These are phyloP conservation scores for Chionodraco myersi DNA, from an alignment of 2,113 vertebrate species.

Conservation along the genomic window DNA sequence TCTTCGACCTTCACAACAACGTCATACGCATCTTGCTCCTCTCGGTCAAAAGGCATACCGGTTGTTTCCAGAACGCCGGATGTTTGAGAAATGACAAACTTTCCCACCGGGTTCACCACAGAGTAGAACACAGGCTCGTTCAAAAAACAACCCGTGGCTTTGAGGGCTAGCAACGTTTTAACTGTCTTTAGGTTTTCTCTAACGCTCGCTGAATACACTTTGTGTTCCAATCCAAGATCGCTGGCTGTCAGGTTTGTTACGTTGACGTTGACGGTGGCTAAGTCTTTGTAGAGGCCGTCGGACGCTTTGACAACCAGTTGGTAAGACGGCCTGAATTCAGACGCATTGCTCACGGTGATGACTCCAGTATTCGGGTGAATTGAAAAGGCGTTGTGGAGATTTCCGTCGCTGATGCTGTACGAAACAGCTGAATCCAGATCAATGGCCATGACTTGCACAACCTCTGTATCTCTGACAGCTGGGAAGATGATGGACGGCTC, in stretches of 20 bases:
- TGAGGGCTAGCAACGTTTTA: slow-evolving; percentile 85
- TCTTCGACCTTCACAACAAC: slow-evolving; percentile 91
- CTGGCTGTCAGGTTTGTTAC: slow-evolving; percentile 79
- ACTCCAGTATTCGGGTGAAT: slow-evolving; percentile 86
- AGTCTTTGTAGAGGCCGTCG: slow-evolving; percentile 89
- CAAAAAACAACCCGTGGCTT: slow-evolving; percentile 85
- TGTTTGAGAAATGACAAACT: slow-evolving; percentile 86
- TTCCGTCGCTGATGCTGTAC: slow-evolving; percentile 89
- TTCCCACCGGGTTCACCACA: slow-evolving; percentile 86
- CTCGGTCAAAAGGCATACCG: slow-evolving; percentile 89
- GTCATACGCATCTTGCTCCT: slow-evolving; percentile 85
- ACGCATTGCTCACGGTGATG: slow-evolving; percentile 85
- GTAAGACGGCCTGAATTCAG: slow-evolving; percentile 76
- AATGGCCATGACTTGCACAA: slow-evolving; percentile 85
- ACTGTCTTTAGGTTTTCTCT: slow-evolving; percentile 85
- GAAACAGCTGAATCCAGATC: slow-evolving; percentile 91
- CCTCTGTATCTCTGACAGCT: slow-evolving; percentile 85
- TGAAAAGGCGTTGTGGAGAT: slow-evolving; percentile 83
- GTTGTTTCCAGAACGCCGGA: slow-evolving; percentile 92
- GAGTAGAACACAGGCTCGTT: slow-evolving; percentile 92
- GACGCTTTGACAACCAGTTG: slow-evolving; percentile 87
- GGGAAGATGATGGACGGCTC: slow-evolving; percentile 84
- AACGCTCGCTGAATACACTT: slow-evolving; percentile 81
- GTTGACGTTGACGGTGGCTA: slow-evolving; percentile 85
- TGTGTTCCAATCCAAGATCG: slow-evolving; percentile 86